Evolutionary conservation across 2,888 invertebrate genomes (phyloP).

Genomic region (Acanthococcus lagerstroemiae): DNA sequence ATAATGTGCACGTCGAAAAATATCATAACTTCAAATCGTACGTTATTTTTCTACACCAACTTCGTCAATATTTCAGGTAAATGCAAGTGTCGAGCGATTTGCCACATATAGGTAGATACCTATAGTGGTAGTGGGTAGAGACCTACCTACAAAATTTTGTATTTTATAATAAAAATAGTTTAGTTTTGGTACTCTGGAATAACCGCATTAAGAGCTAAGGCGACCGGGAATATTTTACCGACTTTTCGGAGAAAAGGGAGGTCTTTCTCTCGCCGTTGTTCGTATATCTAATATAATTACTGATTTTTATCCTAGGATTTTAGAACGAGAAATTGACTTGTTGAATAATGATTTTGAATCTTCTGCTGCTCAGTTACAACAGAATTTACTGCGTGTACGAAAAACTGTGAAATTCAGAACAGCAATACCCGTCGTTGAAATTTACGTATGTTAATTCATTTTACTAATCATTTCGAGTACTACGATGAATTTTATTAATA

Average conservation of each 20-base stretch:
- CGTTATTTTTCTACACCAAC: conserved; percentile 1
- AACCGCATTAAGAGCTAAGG: too few species aligned
- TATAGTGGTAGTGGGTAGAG: neutral
- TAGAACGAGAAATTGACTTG: neutral
- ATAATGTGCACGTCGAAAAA: neutral
- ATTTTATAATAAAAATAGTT: neutral
- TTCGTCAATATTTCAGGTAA: neutral
- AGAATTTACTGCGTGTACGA: conserved; percentile 6
- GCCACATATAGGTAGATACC: neutral
- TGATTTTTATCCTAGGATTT: neutral
- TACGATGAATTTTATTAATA: neutral
- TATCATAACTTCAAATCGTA: conserved; percentile 14
- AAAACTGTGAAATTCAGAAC: conserved; percentile 15
- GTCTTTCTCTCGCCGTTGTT: neutral
- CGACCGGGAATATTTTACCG: too few species aligned
- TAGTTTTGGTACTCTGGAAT: too few species aligned
- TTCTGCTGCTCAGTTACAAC: neutral
- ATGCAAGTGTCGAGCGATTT: neutral
- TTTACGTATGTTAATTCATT: conserved; percentile 6
- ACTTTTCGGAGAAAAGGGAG: too few species aligned
- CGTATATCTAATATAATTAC: neutral
- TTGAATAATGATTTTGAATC: conserved; percentile 7
- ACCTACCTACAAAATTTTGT: neutral
- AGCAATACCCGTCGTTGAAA: conserved; percentile 15
- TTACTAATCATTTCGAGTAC: neutral